Conservation (phyloP, 2,113 vertebrate genomes). For the Neodontobutis hainanensis region DNA sequence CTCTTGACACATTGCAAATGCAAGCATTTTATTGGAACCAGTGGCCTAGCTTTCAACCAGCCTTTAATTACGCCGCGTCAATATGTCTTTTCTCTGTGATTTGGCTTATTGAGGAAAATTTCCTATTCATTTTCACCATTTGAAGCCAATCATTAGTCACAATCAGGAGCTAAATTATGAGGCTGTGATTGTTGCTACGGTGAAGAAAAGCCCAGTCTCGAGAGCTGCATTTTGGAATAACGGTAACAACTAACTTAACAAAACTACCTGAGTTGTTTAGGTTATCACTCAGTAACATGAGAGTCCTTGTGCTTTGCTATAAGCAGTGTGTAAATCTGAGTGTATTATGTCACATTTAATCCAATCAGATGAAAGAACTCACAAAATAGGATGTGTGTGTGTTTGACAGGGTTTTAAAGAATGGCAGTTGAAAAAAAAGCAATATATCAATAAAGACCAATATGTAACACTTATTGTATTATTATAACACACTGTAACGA, state of each 20-base stretch:
- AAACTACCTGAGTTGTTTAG: neutral
- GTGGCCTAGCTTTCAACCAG: neutral
- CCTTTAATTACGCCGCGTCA: slow-evolving; percentile 3
- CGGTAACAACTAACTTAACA: too few relatives aligned
- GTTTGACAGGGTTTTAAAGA: neutral
- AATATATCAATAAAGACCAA: neutral
- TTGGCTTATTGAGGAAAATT: slow-evolving; percentile 10
- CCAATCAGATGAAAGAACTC: too few relatives aligned
- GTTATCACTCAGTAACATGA: too few relatives aligned
- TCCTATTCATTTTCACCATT: slow-evolving; percentile 13
- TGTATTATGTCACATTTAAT: too few relatives aligned
- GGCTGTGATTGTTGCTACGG: slow-evolving; percentile 1
- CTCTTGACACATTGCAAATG: neutral
- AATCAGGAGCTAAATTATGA: slow-evolving; percentile 9
- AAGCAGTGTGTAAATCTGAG: too few relatives aligned
- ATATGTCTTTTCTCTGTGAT: slow-evolving; percentile 4
- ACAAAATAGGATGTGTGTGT: too few relatives aligned
- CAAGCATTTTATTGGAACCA: neutral
- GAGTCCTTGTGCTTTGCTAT: too few relatives aligned
- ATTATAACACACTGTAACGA: too few relatives aligned
- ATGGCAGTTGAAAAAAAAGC: too few relatives aligned
- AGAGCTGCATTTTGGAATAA: neutral
- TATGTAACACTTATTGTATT: too few relatives aligned
- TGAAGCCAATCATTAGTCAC: slow-evolving; percentile 11
- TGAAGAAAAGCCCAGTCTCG: neutral